These are phyloP conservation scores for Odontocolon sp. DNA, from an alignment of 2,888 invertebrate species.

Conservation along the genomic window DNA sequence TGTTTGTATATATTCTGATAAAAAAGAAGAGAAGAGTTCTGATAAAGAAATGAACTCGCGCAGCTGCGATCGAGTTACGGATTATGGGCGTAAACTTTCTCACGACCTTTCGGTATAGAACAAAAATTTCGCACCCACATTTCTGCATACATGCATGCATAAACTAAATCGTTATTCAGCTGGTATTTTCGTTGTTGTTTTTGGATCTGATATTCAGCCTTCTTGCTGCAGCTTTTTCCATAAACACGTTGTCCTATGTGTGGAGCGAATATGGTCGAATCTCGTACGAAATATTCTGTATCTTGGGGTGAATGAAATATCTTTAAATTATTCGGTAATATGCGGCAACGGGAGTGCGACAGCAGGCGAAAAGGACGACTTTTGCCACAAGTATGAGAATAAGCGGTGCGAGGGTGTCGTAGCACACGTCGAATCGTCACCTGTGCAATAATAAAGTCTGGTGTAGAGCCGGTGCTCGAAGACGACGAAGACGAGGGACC, in stretches of 20 bases:
- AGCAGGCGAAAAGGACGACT: conserved; percentile 37
- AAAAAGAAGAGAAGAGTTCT: too few relatives aligned
- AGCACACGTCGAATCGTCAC: conserved; percentile 37
- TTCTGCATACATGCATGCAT: too few relatives aligned
- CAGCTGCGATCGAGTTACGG: too few relatives aligned
- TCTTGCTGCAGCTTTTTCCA: neutral
- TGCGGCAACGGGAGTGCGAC: conserved; percentile 68
- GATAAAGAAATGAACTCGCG: too few relatives aligned
- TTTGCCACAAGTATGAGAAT: conserved; percentile 6
- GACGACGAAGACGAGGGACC: conserved; percentile 45
- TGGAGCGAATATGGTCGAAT: neutral
- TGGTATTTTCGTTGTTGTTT: too few relatives aligned
- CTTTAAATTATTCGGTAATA: conserved; percentile 77
- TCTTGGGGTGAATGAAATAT: conserved; percentile 70
- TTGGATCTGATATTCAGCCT: too few relatives aligned
- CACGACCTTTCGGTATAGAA: too few relatives aligned
- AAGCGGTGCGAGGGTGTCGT: conserved; percentile 59
- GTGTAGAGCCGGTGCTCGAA: conserved; percentile 22
- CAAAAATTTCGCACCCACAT: too few relatives aligned
- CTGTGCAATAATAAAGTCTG: conserved; percentile 38
- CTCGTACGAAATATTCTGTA: neutral
- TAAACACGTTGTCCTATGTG: too few relatives aligned
- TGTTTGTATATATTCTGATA: too few relatives aligned
- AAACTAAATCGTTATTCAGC: too few relatives aligned
- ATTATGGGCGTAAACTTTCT: too few relatives aligned